Evolutionary conservation across 2,888 invertebrate species (phyloP), one percentile per base, ranked within the genome.

Genomic region (Lasius fuliginosus): DNA sequence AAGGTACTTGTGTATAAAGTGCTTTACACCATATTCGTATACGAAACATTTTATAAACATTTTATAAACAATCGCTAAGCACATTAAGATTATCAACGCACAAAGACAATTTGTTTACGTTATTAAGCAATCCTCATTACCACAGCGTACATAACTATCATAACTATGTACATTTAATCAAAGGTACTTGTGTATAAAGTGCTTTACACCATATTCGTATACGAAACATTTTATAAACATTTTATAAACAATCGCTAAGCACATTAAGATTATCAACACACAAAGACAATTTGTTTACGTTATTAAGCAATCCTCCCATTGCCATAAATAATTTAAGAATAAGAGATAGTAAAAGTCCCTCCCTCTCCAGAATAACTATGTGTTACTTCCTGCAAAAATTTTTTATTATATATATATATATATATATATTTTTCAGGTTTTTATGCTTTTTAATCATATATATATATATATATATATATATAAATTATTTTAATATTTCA

Each of bases 121-220:
- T 42, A 42, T 27, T 42, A 73, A 79, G 1, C 12, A 42, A 79
- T 40, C 5, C 9, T 18, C 15, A 23, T 60, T 36, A 46, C 60
- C 30, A 36, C 73, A 58, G 60, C 40, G 46, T 46, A 46, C 23
- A 73, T 60, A 79, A 73, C 58, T 79, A 46, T 58, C n/a, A n/a
- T n/a, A n/a, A n/a, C n/a, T n/a, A n/a, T n/a, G 33, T 46, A 46
- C 33, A 60, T 81, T 74, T 74, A 49, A 74, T 81, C 79, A 75
- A 46, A 33, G 46, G 23, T 42, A 46, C 46, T 74, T 49, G 36
- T 58, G 36, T 36, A 27, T 46, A 81, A 81, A 81, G 60, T 46
- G 76, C 60, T 46, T 71, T 58, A 5, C 36, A 23, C 33, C 8
- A 12, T 68, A 42, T 58, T 77, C 42, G 15, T 56, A 15, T 30